Conservation (phyloP, 2,888 invertebrate genomes). For the Nephrotoma guestfalica region DNA sequence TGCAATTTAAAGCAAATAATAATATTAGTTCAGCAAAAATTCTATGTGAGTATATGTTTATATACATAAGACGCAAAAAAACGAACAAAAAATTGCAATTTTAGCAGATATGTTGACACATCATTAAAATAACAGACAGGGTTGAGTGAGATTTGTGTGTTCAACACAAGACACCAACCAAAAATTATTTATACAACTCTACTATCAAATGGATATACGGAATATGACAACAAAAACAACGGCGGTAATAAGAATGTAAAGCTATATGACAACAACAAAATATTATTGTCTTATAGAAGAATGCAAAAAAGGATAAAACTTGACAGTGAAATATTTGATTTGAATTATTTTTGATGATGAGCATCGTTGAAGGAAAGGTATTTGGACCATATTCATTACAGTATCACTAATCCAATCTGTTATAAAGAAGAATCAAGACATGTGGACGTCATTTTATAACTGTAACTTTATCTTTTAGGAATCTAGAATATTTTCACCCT, state of each 20-base stretch:
- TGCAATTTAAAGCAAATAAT: background rate
- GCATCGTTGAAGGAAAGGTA: background rate
- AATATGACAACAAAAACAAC: background rate
- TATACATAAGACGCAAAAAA: background rate
- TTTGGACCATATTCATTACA: background rate
- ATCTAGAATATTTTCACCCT: background rate
- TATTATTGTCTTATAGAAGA: background rate
- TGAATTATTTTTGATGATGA: background rate
- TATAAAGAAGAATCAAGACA: background rate
- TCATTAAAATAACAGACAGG: background rate
- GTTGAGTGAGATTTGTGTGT: constrained; percentile 1
- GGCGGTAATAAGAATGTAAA: background rate
- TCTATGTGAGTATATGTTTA: no score
- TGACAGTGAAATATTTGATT: background rate
- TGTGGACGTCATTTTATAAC: background rate
- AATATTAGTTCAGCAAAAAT: background rate
- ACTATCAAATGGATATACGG: background rate
- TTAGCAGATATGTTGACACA: background rate
- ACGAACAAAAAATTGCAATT: background rate
- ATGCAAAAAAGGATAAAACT: background rate
- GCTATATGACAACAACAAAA: background rate
- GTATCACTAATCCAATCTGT: background rate
- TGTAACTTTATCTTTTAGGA: background rate
- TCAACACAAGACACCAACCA: background rate
- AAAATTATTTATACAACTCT: background rate